A percentile compares a stretch with the other conserved stretches of the same genome.
Evolutionary conservation across 2,797 vertebrate genomes (phyloP).

Genomic region (Helostoma temminkii): DNA sequence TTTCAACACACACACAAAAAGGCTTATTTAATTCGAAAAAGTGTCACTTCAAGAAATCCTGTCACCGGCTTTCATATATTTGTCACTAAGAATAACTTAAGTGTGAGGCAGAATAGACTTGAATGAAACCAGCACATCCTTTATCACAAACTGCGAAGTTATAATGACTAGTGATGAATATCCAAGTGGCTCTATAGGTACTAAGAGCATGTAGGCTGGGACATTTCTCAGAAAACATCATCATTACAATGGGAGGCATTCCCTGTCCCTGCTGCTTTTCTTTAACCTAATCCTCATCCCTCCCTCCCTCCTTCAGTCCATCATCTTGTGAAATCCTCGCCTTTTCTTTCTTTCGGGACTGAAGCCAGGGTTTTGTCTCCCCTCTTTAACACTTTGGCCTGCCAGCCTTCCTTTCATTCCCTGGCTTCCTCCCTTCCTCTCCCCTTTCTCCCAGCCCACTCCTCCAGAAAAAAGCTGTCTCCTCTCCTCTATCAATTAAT

Average conservation of each 20-base stretch:
- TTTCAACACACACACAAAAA: not conserved
- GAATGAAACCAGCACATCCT: slow-evolving; percentile 26
- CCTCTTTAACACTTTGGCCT: slow-evolving; percentile 72
- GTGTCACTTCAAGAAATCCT: slow-evolving; percentile 38
- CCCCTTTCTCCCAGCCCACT: slow-evolving; percentile 38
- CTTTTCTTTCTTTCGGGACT: slow-evolving; percentile 71
- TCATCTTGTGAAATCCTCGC: slow-evolving; percentile 79
- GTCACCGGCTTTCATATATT: slow-evolving; percentile 43
- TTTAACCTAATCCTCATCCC: slow-evolving; percentile 68
- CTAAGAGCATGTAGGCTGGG: slow-evolving; percentile 40
- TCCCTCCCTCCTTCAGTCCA: slow-evolving; percentile 74
- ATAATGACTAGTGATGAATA: slow-evolving; percentile 47
- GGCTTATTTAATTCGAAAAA: not conserved
- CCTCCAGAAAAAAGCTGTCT: slow-evolving; percentile 64
- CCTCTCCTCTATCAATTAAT: slow-evolving; percentile 76
- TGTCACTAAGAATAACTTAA: slow-evolving; percentile 19
- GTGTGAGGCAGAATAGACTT: not conserved
- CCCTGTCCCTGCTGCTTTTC: slow-evolving; percentile 73
- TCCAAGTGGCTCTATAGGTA: slow-evolving; percentile 50
- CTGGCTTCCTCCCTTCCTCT: slow-evolving; percentile 49
- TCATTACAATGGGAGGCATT: slow-evolving; percentile 76
- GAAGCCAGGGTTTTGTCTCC: slow-evolving; percentile 74
- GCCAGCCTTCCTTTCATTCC: slow-evolving; percentile 74
- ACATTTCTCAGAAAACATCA: slow-evolving; percentile 68
- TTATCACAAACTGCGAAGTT: slow-evolving; percentile 32